These are phyloP conservation scores for Schizothorax lantsangensis DNA, from an alignment of 2,797 vertebrate genomes.

Conservation along the genomic window DNA sequence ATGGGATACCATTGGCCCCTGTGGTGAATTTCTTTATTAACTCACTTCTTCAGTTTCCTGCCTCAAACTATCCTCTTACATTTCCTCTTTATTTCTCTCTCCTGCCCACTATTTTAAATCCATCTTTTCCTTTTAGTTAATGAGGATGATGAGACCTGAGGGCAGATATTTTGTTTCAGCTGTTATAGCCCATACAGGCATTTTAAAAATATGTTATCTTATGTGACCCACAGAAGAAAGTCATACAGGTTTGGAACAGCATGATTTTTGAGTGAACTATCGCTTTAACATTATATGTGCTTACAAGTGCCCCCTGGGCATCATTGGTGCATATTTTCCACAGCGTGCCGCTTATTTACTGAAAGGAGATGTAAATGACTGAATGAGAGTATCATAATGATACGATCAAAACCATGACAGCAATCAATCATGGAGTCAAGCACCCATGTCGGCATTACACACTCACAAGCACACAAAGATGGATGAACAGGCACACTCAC, in stretches of 20 bases:
- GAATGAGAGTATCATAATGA: conserved; percentile 5
- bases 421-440: conserved; percentile 24
- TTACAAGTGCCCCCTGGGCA: neutral
- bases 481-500: conserved; percentile 15
- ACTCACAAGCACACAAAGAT: conserved; percentile 25
- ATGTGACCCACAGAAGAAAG: neutral
- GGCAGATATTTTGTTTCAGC: neutral
- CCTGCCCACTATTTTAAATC: neutral
- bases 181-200: too few relatives aligned
- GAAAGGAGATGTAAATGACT: conserved; percentile 2
- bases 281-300: neutral
- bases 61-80: neutral
- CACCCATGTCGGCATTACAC: conserved; percentile 36
- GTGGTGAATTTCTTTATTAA: conserved; percentile 10
- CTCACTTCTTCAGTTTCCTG: neutral
- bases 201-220: neutral
- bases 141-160: neutral
- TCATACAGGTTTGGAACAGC: neutral
- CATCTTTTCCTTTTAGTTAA: neutral
- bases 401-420: neutral
- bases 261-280: neutral
- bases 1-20: conserved; percentile 16
- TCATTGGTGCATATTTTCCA: neutral
- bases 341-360: neutral
- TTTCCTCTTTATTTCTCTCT: neutral